phyloP scores from a whole-genome alignment of 2,797 vertebrate genomes.

The Vultur gryphus region DNA sequence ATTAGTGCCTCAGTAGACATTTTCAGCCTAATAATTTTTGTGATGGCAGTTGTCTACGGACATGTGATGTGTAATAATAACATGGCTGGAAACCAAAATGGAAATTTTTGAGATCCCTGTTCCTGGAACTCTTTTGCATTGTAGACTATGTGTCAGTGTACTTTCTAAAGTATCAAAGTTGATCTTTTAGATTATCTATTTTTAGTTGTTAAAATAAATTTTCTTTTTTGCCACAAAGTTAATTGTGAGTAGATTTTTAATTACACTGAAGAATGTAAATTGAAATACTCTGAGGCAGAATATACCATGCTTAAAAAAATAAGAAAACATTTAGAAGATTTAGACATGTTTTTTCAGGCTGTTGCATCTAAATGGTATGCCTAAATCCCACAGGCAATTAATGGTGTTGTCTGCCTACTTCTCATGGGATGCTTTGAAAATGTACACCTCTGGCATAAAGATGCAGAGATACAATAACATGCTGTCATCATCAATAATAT shows the following conservation, averaged over 20 bases:
- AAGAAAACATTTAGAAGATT: neutral
- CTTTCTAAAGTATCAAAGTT: neutral
- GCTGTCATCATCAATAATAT: constrained; percentile 47
- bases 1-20: neutral
- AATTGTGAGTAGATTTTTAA: neutral
- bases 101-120: neutral
- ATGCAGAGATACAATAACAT: constrained; percentile 4
- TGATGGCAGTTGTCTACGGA: neutral
- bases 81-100: neutral
- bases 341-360: constrained; percentile 12
- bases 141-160: neutral
- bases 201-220: neutral
- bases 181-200: neutral
- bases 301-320: neutral
- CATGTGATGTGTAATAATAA: neutral
- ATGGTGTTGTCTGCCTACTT: constrained; percentile 18
- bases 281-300: neutral
- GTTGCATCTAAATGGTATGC: neutral
- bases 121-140: neutral
- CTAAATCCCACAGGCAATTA: constrained; percentile 32
- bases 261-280: neutral
- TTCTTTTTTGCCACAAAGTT: constrained; percentile 6
- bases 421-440: constrained; percentile 30
- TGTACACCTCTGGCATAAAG: constrained; percentile 19
- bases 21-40: neutral